Conservation (phyloP, 2,113 vertebrate species). For the Amazona vittata region DNA sequence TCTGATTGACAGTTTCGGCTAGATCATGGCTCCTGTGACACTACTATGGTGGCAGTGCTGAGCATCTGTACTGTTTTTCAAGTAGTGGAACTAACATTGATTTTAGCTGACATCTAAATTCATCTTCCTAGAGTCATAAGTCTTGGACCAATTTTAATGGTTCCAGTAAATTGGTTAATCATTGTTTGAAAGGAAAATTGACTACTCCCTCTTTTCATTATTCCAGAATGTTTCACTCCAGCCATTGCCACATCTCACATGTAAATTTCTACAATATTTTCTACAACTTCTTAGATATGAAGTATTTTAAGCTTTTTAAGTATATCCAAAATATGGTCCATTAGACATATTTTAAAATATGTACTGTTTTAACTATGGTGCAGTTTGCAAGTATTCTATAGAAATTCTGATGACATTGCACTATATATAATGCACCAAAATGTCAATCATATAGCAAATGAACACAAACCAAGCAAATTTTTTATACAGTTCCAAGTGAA, state of each 20-base stretch:
- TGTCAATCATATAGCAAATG: not conserved
- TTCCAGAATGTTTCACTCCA: not conserved
- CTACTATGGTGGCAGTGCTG: too few species aligned
- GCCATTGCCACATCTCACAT: not conserved
- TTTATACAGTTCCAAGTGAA: not conserved
- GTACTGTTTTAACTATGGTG: not conserved
- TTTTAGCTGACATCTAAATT: not conserved
- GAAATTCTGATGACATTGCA: not conserved
- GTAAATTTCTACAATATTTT: not conserved
- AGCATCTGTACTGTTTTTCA: not conserved
- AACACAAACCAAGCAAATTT: not conserved
- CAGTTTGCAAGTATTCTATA: not conserved
- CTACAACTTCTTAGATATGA: not conserved
- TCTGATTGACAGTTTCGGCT: not conserved
- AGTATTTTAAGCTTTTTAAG: not conserved
- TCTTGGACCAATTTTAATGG: not conserved
- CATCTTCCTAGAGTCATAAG: not conserved
- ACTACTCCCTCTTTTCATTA: not conserved
- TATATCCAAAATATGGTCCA: not conserved
- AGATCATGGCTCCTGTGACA: not conserved
- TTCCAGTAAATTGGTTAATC: slow-evolving; percentile 2
- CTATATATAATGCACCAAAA: not conserved
- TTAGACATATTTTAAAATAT: not conserved
- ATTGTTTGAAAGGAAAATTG: not conserved
- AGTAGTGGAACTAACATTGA: not conserved